Evolutionary conservation across 2,888 invertebrate genomes (phyloP), one percentile per base, ranked within the genome.

Genomic region (Icerya purchasi): DNA sequence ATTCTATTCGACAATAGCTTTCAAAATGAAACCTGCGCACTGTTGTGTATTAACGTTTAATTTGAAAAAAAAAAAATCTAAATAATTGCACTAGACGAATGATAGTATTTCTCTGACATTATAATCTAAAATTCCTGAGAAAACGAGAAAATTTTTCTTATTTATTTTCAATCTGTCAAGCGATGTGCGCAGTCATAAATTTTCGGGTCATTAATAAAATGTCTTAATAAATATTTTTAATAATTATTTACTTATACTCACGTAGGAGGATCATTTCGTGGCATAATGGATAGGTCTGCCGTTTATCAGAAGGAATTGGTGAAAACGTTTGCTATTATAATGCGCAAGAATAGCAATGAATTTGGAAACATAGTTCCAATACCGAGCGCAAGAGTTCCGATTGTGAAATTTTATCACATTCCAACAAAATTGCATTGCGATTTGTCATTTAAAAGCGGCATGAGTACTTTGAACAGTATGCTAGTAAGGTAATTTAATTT

Each of bases 401-500:
- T 64, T 20, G 60, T 64, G 1, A 64, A 64, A 57, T 61, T 64
- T 55, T 56, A 55, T 2, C 63, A 64, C 53, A 10, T 53, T 1
- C 58, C 54, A 22, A 61, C 64, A 1, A 55, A 53, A 18, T 23
- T 63, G 21, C 36, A 62, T 53, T 63, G 63, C 57, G 64, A 64
- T 50, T 58, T 64, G 8, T 63, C 63, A 3, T 64, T 64, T 14
- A 64, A 64, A 58, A 64, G 61, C 60, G 64, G 64, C 2, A 61
- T 64, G 18, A 64, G 64, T 54, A 63, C 63, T 3, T 61, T 63
- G 54, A 64, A 64, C 50, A 64, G 63, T 51, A 60, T 62, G 50
- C 53, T 64, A 24, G 60, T 65, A 53, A 62, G 60, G 63, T 64
- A 58, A 54, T 55, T 59, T 10, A 24, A 25, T 20, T 18, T 14